Evolutionary conservation across 2,888 invertebrate genomes (phyloP).

Genomic region (Molorchus minor): DNA sequence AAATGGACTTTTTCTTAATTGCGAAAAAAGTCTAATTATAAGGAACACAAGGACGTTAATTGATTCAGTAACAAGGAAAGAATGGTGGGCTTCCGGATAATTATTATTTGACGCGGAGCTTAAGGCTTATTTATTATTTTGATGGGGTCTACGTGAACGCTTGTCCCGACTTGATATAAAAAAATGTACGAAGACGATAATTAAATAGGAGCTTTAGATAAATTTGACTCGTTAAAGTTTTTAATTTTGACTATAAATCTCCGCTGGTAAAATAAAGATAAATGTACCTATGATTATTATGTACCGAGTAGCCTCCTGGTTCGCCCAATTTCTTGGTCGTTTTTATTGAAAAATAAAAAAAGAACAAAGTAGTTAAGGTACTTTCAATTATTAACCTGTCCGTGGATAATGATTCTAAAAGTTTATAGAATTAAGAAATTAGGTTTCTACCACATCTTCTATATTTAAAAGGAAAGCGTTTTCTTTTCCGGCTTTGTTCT

Average conservation of each 20-base stretch:
- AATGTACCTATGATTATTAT: too few species aligned
- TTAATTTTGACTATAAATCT: conserved; percentile 21
- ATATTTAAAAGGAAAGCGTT: too few species aligned
- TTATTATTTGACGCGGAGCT: conserved; percentile 53
- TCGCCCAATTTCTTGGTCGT: too few species aligned
- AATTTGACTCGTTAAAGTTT: conserved; percentile 21
- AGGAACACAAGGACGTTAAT: conserved; percentile 61
- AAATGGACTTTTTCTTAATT: conserved; percentile 62
- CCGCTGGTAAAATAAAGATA: conserved; percentile 4
- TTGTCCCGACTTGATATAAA: background rate
- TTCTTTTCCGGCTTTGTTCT: too few species aligned
- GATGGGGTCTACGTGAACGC: conserved; percentile 52
- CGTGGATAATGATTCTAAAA: too few species aligned
- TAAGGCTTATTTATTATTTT: conserved; percentile 56
- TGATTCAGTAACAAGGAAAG: conserved; percentile 62
- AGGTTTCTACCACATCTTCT: too few species aligned
- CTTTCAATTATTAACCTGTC: too few species aligned
- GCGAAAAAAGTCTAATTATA: conserved; percentile 62
- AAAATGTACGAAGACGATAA: conserved; percentile 15
- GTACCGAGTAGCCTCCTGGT: too few species aligned
- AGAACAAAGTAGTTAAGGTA: too few species aligned
- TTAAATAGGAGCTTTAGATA: conserved; percentile 20
- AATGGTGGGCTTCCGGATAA: conserved; percentile 50
- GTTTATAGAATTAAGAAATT: too few species aligned
- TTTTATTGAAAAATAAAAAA: too few species aligned